A percentile compares a stretch with the other conserved stretches of the same genome.
These are phyloP conservation scores for Zaprionus nigranus DNA, from an alignment of 1,140 invertebrate genomes.

Conservation along the genomic window DNA sequence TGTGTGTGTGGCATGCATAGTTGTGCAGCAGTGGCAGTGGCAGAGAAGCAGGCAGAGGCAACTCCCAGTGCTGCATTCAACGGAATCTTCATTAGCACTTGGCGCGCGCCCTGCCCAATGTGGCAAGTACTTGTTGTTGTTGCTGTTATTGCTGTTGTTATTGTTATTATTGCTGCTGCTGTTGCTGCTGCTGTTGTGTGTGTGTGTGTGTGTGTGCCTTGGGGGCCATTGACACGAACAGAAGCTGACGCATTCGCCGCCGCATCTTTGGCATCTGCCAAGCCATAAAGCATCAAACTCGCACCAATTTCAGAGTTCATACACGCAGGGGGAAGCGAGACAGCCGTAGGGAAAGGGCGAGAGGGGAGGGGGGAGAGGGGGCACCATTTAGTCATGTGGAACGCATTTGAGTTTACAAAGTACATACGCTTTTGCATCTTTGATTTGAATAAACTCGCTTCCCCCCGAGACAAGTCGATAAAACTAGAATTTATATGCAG, in stretches of 20 bases:
- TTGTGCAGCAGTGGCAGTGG: constrained; percentile 8
- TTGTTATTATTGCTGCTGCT: constrained; percentile 3
- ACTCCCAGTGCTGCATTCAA: constrained; percentile 5
- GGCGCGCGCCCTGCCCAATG: constrained; percentile 32
- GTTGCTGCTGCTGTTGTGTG: background rate
- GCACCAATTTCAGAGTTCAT: constrained; percentile 14
- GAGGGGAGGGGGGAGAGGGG: background rate
- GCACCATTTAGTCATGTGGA: constrained; percentile 5
- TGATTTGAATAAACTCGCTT: background rate
- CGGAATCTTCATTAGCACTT: constrained; percentile 63
- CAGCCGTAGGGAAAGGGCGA: background rate
- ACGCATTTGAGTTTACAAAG: constrained; percentile 6
- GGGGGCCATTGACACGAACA: constrained; percentile 45
- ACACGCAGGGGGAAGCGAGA: constrained; percentile 5
- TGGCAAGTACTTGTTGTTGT: constrained; percentile 15
- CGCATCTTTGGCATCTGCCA: constrained; percentile 28
- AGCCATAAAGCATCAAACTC: constrained; percentile 31
- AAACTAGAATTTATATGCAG: constrained; percentile 1
- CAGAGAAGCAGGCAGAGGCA: background rate
- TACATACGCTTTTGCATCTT: constrained; percentile 4
- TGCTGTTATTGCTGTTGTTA: constrained; percentile 5
- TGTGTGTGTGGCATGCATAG: constrained; percentile 11
- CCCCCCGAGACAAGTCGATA: background rate
- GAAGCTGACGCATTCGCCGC: constrained; percentile 3
- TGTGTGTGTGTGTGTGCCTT: constrained; percentile 10